A percentile compares a stretch with the other conserved stretches of the same genome.
Conservation (phyloP, 2,113 vertebrate species). For the Lampris megalopsis region DNA sequence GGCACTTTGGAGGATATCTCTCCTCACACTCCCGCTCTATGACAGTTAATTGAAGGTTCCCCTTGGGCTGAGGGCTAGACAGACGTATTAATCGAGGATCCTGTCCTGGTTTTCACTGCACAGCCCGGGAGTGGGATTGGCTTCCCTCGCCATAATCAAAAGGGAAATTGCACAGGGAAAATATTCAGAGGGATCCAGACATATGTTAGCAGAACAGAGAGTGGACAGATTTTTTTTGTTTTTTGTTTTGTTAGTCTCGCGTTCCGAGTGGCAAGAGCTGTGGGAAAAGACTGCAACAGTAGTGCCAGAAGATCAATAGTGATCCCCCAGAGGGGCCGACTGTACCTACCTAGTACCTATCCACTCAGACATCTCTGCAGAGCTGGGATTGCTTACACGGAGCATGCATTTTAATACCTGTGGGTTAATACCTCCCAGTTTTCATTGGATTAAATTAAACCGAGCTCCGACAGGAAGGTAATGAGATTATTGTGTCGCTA, state of each 20-base stretch:
- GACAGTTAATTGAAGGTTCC: constrained; percentile 80
- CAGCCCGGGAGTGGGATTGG: constrained; percentile 64
- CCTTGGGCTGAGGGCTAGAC: constrained; percentile 81
- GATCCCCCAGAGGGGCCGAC: constrained; percentile 39
- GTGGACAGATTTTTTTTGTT: constrained; percentile 18
- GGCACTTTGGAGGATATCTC: constrained; percentile 67
- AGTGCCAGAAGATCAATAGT: constrained; percentile 50
- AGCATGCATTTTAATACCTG: constrained; percentile 57
- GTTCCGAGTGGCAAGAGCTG: constrained; percentile 18
- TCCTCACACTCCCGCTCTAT: constrained; percentile 49
- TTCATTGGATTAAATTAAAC: constrained; percentile 71
- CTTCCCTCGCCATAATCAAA: constrained; percentile 81
- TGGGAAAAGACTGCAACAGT: constrained; percentile 33
- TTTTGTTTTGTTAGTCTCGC: not conserved
- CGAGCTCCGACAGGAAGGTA: constrained; percentile 60
- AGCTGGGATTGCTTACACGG: constrained; percentile 35
- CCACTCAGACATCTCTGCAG: constrained; percentile 56
- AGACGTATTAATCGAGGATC: constrained; percentile 88
- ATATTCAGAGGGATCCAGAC: constrained; percentile 76
- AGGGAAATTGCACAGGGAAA: constrained; percentile 74
- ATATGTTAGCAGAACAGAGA: constrained; percentile 49
- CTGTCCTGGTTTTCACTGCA: constrained; percentile 69
- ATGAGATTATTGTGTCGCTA: constrained; percentile 70
- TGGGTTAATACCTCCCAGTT: constrained; percentile 60
- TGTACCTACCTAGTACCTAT: constrained; percentile 27